Percentiles rank a stretch among this genome's conserved stretches.
Evolutionary conservation across 2,113 vertebrate species (phyloP).

Genomic region (Brachyhypopomus occidentalis): DNA sequence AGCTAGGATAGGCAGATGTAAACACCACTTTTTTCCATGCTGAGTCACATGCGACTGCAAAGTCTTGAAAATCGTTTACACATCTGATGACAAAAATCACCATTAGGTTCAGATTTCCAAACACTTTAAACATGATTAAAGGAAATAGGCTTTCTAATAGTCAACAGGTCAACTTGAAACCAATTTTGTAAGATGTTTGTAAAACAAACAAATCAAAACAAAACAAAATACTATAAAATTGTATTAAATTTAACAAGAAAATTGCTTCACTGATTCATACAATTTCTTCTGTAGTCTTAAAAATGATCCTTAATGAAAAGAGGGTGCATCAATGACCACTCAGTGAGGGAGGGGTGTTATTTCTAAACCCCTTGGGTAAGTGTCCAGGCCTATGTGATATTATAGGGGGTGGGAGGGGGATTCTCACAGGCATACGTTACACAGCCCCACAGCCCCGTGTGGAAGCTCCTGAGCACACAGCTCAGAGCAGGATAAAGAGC

Average conservation of each 20-base stretch:
- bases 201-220: no score
- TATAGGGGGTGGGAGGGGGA: conserved; percentile 61
- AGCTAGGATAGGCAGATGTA: conserved; percentile 5
- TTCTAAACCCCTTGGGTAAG: conserved; percentile 13
- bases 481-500: conserved; percentile 68
- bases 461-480: conserved; percentile 67
- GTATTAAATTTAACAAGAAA: background rate
- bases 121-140: no score
- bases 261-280: conserved; percentile 8
- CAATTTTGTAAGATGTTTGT: no score
- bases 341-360: background rate
- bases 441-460: conserved; percentile 62
- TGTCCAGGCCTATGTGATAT: conserved; percentile 58
- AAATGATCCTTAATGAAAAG: no score
- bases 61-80: conserved; percentile 5
- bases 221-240: no score
- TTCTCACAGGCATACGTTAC: conserved; percentile 74
- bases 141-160: no score
- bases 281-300: no score
- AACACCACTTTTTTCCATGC: background rate
- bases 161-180: no score
- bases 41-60: background rate
- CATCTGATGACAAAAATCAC: background rate
- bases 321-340: no score
- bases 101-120: no score